phyloP scores from a whole-genome alignment of 2,888 invertebrate genomes.

The Zaprionus obscuricornis region DNA sequence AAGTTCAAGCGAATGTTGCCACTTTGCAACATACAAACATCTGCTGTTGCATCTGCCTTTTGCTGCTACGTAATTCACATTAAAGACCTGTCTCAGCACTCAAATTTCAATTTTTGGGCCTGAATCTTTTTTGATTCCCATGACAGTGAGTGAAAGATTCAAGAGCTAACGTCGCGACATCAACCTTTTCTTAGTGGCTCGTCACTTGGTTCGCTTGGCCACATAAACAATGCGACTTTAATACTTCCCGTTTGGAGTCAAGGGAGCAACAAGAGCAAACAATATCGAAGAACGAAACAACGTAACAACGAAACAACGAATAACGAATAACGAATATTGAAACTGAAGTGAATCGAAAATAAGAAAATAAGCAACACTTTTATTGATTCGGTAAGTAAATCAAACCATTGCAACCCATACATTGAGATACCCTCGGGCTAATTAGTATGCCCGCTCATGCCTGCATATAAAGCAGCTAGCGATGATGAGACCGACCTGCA shows the following conservation, averaged over 20 bases:
- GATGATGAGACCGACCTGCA: slow-evolving; percentile 62
- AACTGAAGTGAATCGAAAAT: too few relatives aligned
- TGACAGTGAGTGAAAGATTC: slow-evolving; percentile 9
- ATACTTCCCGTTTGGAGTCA: slow-evolving; percentile 45
- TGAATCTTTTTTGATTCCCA: slow-evolving; percentile 38
- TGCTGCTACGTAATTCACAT: slow-evolving; percentile 13
- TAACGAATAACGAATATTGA: too few relatives aligned
- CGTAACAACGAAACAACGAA: too few relatives aligned
- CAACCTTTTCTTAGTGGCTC: slow-evolving; percentile 29
- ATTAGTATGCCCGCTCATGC: slow-evolving; percentile 77
- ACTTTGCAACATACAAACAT: too few relatives aligned
- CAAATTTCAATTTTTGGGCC: slow-evolving; percentile 44
- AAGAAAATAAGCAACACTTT: slow-evolving; percentile 40
- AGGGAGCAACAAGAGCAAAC: neutral
- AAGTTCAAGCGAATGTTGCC: too few relatives aligned
- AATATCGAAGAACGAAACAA: too few relatives aligned
- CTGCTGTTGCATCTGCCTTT: slow-evolving; percentile 38
- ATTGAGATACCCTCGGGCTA: slow-evolving; percentile 55
- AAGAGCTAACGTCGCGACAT: neutral
- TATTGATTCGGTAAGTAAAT: slow-evolving; percentile 68
- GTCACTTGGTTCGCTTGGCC: slow-evolving; percentile 33
- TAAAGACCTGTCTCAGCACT: slow-evolving; percentile 44
- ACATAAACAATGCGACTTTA: slow-evolving; percentile 71
- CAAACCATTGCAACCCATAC: slow-evolving; percentile 54
- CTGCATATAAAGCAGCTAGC: slow-evolving; percentile 67